Evolutionary conservation across 2,113 vertebrate genomes (phyloP).

Genomic region (Nycticorax nycticorax): DNA sequence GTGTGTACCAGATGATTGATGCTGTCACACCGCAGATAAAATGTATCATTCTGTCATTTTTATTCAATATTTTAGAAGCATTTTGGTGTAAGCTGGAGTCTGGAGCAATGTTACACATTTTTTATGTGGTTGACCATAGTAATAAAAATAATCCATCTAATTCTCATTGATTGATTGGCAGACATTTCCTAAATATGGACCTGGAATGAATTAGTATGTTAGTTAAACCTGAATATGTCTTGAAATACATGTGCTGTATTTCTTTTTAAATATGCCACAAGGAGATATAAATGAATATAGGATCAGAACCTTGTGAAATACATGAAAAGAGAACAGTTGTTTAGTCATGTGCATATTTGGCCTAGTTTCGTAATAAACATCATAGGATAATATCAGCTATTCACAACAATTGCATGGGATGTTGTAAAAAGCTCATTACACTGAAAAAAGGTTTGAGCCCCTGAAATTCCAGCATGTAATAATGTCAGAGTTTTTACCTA

Average conservation of each 20-base stretch:
- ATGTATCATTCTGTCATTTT: constrained; percentile 11
- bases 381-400: not conserved
- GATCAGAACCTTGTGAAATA: not conserved
- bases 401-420: not conserved
- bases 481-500: not conserved
- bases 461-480: not conserved
- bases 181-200: not conserved
- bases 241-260: not conserved
- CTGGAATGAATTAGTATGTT: not conserved
- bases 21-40: not conserved
- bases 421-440: not conserved
- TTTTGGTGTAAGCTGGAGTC: not conserved
- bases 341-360: not conserved
- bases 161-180: not conserved
- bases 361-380: not conserved
- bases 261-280: not conserved
- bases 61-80: not conserved
- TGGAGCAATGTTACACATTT: not conserved
- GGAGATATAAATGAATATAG: not conserved
- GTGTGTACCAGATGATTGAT: constrained; percentile 8
- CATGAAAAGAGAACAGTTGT: not conserved
- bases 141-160: not conserved
- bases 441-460: not conserved
- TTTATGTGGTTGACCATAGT: not conserved
- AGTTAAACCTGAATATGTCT: not conserved